Evolutionary conservation across 2,797 vertebrate genomes (phyloP).

Genomic region (Eidolon dupreanum): DNA sequence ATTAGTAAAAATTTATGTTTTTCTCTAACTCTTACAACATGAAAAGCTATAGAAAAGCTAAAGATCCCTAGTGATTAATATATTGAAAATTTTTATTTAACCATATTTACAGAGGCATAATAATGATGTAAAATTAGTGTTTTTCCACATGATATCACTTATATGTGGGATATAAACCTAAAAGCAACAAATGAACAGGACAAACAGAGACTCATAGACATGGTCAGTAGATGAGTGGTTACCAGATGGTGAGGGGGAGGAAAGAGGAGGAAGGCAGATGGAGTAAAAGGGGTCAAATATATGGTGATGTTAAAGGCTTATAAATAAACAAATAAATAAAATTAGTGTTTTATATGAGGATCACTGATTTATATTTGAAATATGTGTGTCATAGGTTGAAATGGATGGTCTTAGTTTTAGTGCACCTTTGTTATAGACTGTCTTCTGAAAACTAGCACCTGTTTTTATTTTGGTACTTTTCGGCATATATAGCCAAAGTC

Average conservation of each 20-base stretch:
- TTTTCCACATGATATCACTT: neutral
- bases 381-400: neutral
- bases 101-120: constrained; percentile 19
- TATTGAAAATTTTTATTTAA: constrained; percentile 29
- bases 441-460: neutral
- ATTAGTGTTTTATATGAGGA: constrained; percentile 39
- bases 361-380: neutral
- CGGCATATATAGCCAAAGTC: neutral
- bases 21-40: neutral
- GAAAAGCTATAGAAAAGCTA: neutral
- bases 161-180: no score
- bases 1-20: constrained; percentile 41
- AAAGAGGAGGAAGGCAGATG: no score
- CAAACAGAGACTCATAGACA: no score
- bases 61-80: neutral
- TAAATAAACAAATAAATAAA: no score
- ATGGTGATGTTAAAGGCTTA: no score
- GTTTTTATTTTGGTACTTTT: neutral
- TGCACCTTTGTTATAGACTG: neutral
- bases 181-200: no score
- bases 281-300: no score
- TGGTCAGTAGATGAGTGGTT: no score
- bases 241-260: no score
- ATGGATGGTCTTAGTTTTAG: neutral
- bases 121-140: constrained; percentile 15